Conservation (phyloP, 2,888 invertebrate genomes). For the Nomada goodeniana region DNA sequence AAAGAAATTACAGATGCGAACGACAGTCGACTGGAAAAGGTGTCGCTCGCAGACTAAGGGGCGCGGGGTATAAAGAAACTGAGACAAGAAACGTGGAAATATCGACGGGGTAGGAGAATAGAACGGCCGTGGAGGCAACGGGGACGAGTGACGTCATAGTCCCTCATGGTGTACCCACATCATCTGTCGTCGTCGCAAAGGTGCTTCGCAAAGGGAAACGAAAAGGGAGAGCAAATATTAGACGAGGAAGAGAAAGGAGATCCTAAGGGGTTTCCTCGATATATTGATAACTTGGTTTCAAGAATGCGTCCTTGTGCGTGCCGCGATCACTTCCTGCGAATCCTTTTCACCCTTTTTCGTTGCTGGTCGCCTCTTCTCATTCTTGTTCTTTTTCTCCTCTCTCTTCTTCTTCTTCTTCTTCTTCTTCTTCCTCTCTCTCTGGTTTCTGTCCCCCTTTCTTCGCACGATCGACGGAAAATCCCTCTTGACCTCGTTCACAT, state of each 20-base stretch:
- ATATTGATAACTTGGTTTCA: slow-evolving; percentile 3
- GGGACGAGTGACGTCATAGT: slow-evolving; percentile 73
- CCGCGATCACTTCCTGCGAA: slow-evolving; percentile 12
- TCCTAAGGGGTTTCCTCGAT: slow-evolving; percentile 16
- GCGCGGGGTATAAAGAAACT: slow-evolving; percentile 34
- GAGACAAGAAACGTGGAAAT: slow-evolving; percentile 24
- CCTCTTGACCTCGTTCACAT: slow-evolving; percentile 22
- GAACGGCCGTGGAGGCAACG: slow-evolving; percentile 30
- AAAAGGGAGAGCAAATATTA: neutral
- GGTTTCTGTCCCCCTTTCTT: neutral
- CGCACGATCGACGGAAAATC: slow-evolving; percentile 8
- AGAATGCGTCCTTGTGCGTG: slow-evolving; percentile 13
- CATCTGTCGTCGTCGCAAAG: slow-evolving; percentile 68
- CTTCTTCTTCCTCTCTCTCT: too few species aligned
- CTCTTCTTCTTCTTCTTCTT: too few species aligned
- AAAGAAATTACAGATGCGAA: slow-evolving; percentile 53
- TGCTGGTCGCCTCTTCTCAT: too few species aligned
- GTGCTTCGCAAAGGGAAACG: slow-evolving; percentile 35
- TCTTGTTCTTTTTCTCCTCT: neutral
- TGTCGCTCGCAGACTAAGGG: slow-evolving; percentile 47
- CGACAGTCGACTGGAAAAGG: slow-evolving; percentile 57
- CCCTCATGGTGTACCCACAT: slow-evolving; percentile 76
- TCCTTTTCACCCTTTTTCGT: neutral
- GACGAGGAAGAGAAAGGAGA: neutral
- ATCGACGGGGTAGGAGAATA: slow-evolving; percentile 2